Evolutionary conservation across 2,888 invertebrate genomes (phyloP).

Genomic region (Pandemis cinnamomeana): DNA sequence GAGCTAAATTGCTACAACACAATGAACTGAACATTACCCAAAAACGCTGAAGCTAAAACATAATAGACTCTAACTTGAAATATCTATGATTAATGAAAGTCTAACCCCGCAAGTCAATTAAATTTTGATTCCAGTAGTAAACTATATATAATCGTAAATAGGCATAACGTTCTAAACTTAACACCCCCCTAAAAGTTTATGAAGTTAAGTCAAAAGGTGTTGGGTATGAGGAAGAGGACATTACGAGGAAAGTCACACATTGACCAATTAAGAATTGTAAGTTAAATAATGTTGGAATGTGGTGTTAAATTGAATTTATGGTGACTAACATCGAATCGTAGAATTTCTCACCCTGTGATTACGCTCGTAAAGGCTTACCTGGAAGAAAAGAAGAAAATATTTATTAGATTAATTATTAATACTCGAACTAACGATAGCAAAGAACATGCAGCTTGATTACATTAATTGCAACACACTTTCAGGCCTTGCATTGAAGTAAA

Average conservation of each 20-base stretch:
- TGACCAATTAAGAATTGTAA: constrained; percentile 31
- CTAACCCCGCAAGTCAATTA: not conserved
- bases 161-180: not conserved
- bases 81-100: constrained; percentile 25
- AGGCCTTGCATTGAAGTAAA: constrained; percentile 20
- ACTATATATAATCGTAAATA: not conserved
- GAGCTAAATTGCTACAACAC: constrained; percentile 17
- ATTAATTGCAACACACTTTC: not conserved
- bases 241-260: constrained; percentile 34
- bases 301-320: constrained; percentile 54
- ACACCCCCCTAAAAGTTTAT: not conserved
- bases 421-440: not conserved
- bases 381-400: constrained; percentile 51
- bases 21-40: constrained; percentile 26
- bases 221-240: constrained; percentile 43
- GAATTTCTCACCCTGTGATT: constrained; percentile 57
- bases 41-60: constrained; percentile 18
- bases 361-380: constrained; percentile 52
- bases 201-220: constrained; percentile 43
- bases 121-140: not conserved
- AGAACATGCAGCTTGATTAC: no score
- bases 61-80: not conserved
- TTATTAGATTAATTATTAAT: not conserved
- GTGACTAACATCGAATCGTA: constrained; percentile 50
- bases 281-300: constrained; percentile 16